Evolutionary conservation across 2,113 vertebrate species (phyloP), one percentile per base, ranked within the genome.

Genomic region (Mystacornis crossleyi): DNA sequence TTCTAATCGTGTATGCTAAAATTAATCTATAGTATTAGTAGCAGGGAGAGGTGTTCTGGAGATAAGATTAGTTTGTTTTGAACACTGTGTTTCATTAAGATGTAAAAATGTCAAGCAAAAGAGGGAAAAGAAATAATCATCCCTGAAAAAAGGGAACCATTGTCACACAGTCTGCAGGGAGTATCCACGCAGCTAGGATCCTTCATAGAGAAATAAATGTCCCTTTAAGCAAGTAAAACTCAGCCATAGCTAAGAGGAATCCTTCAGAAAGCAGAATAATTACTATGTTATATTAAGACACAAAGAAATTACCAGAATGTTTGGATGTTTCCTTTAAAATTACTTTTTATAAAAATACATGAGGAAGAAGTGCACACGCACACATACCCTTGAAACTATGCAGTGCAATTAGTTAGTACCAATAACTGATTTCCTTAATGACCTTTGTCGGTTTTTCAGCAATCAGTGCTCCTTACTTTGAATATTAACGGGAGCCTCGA

Each of bases 51-150:
- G 66, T 80, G 31, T 91, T 79, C 25, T 87, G 25, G 33, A 81
- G 57, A 90, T 93, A 91, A 80, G 66, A 85, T 91, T 91, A 82
- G 78, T 89, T 90, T 94, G 67, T 65, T 96, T 90, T 69, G 48
- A 96, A 65, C 29, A 51, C 14, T 57, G 36, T 72, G 54, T 86
- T 91, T 91, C 65, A 73, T 71, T 80, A 81, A 65, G 64, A 53
- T 62, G 20, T 16, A 91, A 95, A 95, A 73, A 84, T 14, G 29
- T 58, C 29, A 82, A 88, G 38, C 5, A 6, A 84, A 81, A 55
- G 65, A 87, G 83, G n/a, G 47, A 67, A 71, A 25, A 87, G 3
- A 87, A 81, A 82, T 28, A 86, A 79, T 60, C 4, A 14, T 28
- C 18, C 29, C 45, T 40, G 29, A 26, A 62, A 62, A 69, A 89